Evolutionary conservation across 2,797 vertebrate species (phyloP).

Genomic region (Schizothorax lantsangensis): DNA sequence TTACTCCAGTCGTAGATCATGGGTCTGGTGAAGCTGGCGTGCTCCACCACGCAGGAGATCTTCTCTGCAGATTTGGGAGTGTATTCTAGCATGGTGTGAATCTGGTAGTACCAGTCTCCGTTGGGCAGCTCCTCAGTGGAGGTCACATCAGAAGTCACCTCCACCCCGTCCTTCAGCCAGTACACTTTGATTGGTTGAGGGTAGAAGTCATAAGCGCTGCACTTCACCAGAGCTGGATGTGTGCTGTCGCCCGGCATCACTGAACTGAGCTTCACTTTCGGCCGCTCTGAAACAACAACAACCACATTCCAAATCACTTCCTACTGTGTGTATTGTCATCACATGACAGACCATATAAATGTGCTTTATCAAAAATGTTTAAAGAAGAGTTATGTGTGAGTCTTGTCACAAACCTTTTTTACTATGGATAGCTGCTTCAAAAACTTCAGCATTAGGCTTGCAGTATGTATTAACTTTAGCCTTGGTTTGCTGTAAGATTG

Average conservation of each 20-base stretch:
- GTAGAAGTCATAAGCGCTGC: slow-evolving; percentile 48
- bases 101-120: slow-evolving; percentile 75
- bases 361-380: slow-evolving; percentile 7
- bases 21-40: slow-evolving; percentile 30
- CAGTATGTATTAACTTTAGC: background rate
- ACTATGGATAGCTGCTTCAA: background rate
- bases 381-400: background rate
- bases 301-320: background rate
- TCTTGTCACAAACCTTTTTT: slow-evolving; percentile 46
- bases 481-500: rapidly evolving
- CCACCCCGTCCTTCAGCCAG: slow-evolving; percentile 66
- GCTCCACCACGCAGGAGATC: slow-evolving; percentile 52
- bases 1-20: slow-evolving; percentile 67
- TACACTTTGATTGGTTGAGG: slow-evolving; percentile 42
- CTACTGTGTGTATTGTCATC: background rate
- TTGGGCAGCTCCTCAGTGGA: slow-evolving; percentile 56
- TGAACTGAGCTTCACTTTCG: slow-evolving; percentile 57
- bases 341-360: background rate
- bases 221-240: slow-evolving; percentile 34
- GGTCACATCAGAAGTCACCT: slow-evolving; percentile 31
- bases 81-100: slow-evolving; percentile 62
- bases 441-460: rapidly evolving
- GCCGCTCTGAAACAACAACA: slow-evolving; percentile 57
- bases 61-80: slow-evolving; percentile 65
- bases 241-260: slow-evolving; percentile 1